A percentile compares a stretch with the other conserved stretches of the same genome.
Conservation (phyloP, 2,888 invertebrate species). For the Drosophila tanythrix region DNA sequence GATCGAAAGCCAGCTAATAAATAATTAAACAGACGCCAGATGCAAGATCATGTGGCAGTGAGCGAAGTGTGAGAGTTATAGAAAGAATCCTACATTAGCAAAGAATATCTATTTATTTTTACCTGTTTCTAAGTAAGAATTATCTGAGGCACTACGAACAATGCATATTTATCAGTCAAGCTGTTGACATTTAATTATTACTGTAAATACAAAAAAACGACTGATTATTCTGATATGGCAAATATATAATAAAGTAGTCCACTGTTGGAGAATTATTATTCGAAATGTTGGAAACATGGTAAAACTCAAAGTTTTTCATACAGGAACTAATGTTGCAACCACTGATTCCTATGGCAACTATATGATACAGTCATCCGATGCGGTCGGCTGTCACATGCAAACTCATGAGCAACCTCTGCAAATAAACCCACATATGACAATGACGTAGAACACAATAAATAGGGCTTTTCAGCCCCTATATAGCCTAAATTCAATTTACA, state of each 20-base stretch:
- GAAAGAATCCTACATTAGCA: not conserved
- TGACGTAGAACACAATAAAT: not conserved
- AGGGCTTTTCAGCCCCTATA: slow-evolving; percentile 31
- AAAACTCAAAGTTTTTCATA: not conserved
- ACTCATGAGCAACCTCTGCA: not conserved
- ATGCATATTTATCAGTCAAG: not conserved
- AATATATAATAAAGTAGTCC: not conserved
- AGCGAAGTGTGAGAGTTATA: not conserved
- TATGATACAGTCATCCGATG: not conserved
- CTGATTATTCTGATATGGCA: not conserved
- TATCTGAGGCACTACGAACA: too few relatives aligned
- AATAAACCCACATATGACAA: not conserved
- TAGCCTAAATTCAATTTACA: not conserved
- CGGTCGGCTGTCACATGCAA: not conserved
- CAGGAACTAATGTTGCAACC: not conserved
- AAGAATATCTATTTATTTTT: not conserved
- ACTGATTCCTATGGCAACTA: not conserved
- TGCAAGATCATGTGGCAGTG: not conserved
- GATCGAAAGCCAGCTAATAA: slow-evolving; percentile 22
- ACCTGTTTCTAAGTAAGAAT: too few relatives aligned
- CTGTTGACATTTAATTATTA: not conserved
- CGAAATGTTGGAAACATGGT: not conserved
- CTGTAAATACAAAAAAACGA: accelerated
- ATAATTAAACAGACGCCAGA: slow-evolving; percentile 18
- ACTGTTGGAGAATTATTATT: not conserved